Conservation (phyloP, 2,797 vertebrate species). For the Eulemur mongoz region DNA sequence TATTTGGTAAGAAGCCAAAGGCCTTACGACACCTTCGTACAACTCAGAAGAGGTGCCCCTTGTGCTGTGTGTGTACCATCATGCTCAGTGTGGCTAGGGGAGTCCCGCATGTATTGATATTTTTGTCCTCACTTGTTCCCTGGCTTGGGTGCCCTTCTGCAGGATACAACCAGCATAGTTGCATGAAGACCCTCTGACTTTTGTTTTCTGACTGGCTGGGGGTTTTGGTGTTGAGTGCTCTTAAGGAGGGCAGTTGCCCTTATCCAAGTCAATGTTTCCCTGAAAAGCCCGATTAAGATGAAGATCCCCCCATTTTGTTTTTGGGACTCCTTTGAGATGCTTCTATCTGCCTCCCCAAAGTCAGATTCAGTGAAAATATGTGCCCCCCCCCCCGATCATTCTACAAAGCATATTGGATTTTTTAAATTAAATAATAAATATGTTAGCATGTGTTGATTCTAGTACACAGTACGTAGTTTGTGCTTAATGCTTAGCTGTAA, state of each 20-base stretch:
- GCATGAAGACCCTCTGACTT: not conserved
- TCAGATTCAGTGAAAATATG: not conserved
- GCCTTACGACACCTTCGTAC: not conserved
- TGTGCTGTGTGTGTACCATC: not conserved
- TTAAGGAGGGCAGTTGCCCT: not conserved
- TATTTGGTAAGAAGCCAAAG: not conserved
- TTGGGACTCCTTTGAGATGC: not conserved
- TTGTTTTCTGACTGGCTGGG: not conserved
- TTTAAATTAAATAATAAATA: constrained; percentile 14
- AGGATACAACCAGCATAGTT: not conserved
- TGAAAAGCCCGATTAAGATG: not conserved
- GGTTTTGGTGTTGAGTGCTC: not conserved
- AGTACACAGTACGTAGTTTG: not conserved
- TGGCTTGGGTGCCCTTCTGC: not conserved
- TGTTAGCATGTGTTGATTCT: not conserved
- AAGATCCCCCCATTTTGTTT: not conserved
- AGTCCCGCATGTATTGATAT: not conserved
- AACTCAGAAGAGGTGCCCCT: not conserved
- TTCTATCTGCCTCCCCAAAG: not conserved
- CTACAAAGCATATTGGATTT: not conserved
- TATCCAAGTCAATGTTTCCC: not conserved
- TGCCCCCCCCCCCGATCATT: not conserved
- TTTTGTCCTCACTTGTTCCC: not conserved
- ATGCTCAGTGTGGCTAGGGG: not conserved
- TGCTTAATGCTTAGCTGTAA: not conserved